Base-by-base conservation (phyloP, 2,113 vertebrate genomes). In the Pardalotus punctatus region DNA sequence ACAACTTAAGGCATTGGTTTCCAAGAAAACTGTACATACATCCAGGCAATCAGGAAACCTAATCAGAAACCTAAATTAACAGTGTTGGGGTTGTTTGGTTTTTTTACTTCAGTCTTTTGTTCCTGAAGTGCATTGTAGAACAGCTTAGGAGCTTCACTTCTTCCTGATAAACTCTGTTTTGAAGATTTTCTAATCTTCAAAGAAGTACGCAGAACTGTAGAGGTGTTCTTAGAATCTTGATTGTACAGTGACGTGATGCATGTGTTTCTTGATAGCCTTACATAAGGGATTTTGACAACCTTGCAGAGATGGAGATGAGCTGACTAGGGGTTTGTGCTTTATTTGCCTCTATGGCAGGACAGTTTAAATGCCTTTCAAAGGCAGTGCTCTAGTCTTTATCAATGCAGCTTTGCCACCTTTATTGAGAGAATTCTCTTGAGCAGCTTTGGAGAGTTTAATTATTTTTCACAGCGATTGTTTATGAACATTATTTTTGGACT, bases 291-390 rank as follows among this genome's bases (percentile, higher is more conserved):
- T 88, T 72, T 84, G 50, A 8, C 29, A 38, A 0, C 27, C 12
- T 66, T 81, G 56, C 31, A 5, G 11, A 25, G 36, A 5, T n/a
- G 13, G 73, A 60, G 29, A 38, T 60, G 33, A 42, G 50, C 84
- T 0, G 0, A 6, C 3, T 2, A n/a, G 43, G 33, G 16, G 17
- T 47, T 81, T 93, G n/a, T 3, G 3, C 18, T 58, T 77, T 8
- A 4, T 12, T 73, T 81, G 17, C 25, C 27, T 56, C 2, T 54
- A 2, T 15, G 29, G 19, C 15, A 51, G 51, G 38, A 16, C 0
- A 1, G 35, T 35, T 14, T 31, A 29, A 69, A 92, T 29, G 18
- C 29, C 4, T 42, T 87, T 56, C 21, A 28, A 24, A 71, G 47
- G 18, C 58, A 51, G 21, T 73, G 47, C 31, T 25, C 28, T 19